Percentiles rank a stretch among this genome's conserved stretches.
These are phyloP conservation scores for Epiblema foenella DNA, from an alignment of 2,888 invertebrate species.

Conservation along the genomic window DNA sequence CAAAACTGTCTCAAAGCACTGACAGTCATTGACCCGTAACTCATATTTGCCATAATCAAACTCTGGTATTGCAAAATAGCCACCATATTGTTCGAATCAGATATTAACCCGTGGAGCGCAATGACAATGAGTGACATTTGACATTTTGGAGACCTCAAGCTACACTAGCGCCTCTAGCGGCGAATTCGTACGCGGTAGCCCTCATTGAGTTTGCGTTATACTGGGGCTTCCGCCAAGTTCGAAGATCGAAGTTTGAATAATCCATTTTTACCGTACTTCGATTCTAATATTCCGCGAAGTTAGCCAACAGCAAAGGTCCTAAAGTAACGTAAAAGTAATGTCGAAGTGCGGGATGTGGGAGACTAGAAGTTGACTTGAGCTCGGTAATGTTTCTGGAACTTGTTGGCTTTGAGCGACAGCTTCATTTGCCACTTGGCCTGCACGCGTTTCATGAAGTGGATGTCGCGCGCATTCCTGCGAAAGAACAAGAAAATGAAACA, in stretches of 20 bases:
- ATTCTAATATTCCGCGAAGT: not conserved
- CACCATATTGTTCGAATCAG: too few species aligned
- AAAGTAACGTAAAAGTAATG: constrained; percentile 6
- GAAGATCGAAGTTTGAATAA: not conserved
- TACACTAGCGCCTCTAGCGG: too few species aligned
- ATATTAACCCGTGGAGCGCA: too few species aligned
- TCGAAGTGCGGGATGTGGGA: constrained; percentile 8
- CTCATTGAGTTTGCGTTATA: not conserved
- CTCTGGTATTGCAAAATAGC: too few species aligned
- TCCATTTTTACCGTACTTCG: not conserved
- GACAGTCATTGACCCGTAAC: too few species aligned
- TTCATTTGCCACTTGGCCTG: constrained; percentile 91
- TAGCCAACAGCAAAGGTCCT: not conserved
- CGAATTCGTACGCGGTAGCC: too few species aligned
- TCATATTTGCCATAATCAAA: too few species aligned
- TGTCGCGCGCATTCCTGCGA: constrained; percentile 91
- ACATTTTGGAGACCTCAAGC: too few species aligned
- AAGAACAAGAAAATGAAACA: constrained; percentile 37
- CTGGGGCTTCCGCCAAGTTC: not conserved
- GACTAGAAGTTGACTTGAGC: constrained; percentile 91
- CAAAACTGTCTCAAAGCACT: too few species aligned
- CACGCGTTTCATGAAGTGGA: constrained; percentile 92
- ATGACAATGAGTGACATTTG: too few species aligned
- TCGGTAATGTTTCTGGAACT: constrained; percentile 92
- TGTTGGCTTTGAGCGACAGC: constrained; percentile 91